Base-by-base conservation (phyloP, 2,888 invertebrate species). In the Pterobdella sp. region DNA sequence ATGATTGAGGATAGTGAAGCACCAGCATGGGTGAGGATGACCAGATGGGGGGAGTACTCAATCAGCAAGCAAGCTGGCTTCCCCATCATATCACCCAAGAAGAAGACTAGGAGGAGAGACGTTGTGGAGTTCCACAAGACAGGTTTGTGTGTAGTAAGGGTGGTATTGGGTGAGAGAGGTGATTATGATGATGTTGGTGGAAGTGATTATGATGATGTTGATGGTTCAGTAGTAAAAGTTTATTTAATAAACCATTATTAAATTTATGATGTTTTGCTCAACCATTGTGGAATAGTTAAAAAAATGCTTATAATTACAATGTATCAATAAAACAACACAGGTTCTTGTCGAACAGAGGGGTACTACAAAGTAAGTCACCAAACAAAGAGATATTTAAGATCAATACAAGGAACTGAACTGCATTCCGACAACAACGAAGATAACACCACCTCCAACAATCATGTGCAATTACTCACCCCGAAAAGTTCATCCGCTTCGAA, bases 271-370 rank as follows among this genome's bases (percentile, higher is more conserved):
- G n/a, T n/a, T n/a, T n/a, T n/a, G n/a, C n/a, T n/a, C n/a, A n/a
- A n/a, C n/a, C n/a, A n/a, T n/a, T n/a, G n/a, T n/a, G n/a, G n/a
- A n/a, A n/a, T n/a, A n/a, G n/a, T n/a, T n/a, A n/a, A n/a, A n/a
- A n/a, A n/a, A n/a, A n/a, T n/a, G n/a, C n/a, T n/a, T n/a, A n/a
- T n/a, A n/a, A n/a, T n/a, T n/a, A n/a, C n/a, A n/a, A n/a, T n/a
- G n/a, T n/a, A n/a, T n/a, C n/a, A n/a, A n/a, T n/a, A n/a, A n/a
- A n/a, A n/a, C n/a, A n/a, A n/a, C n/a, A n/a, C n/a, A n/a, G 96
- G 96, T 0, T 90, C 90, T 78, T 94, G 95, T 3, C 88, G 97
- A 74, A 93, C 94, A 0, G 94, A 97, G 85, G 97, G 96, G 18
- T 84, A 80, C 78, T 84, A 84, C 77, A 82, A 82, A 73, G 77